These are phyloP conservation scores for Lordiphosa collinella DNA, from an alignment of 1,140 invertebrate genomes.

Conservation along the genomic window DNA sequence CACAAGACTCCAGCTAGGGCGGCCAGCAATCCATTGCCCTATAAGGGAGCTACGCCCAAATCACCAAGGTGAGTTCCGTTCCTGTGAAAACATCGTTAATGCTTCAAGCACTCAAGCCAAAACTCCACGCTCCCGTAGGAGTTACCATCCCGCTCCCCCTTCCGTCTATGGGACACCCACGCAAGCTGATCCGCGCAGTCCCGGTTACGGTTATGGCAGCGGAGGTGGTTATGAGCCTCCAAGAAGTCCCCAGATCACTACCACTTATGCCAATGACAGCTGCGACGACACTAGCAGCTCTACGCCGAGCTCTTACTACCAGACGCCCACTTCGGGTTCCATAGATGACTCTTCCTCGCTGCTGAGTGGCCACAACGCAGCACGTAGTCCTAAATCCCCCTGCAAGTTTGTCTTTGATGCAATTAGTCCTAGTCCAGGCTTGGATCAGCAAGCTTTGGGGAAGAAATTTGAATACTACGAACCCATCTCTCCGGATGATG, in stretches of 20 bases:
- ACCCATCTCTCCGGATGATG: conserved; percentile 75
- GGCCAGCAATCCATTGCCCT: conserved; percentile 59
- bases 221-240: conserved; percentile 42
- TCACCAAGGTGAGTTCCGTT: conserved; percentile 51
- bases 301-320: conserved; percentile 69
- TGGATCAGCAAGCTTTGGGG: conserved; percentile 24
- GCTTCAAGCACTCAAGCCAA: not conserved
- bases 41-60: conserved; percentile 68
- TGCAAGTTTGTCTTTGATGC: conserved; percentile 78
- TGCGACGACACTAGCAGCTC: conserved; percentile 62
- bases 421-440: conserved; percentile 56
- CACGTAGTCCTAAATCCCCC: conserved; percentile 65
- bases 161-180: conserved; percentile 40
- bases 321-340: conserved; percentile 68
- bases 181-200: conserved; percentile 6
- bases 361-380: conserved; percentile 44
- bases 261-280: conserved; percentile 74
- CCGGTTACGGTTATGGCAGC: conserved; percentile 27
- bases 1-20: conserved; percentile 54
- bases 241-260: conserved; percentile 75
- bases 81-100: too few relatives aligned
- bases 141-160: conserved; percentile 34
- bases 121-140: conserved; percentile 8
- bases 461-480: conserved; percentile 78
- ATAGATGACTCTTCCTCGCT: conserved; percentile 60